phyloP scores from a whole-genome alignment of 2,113 vertebrate genomes.

The Psilopsiagon aurifrons region DNA sequence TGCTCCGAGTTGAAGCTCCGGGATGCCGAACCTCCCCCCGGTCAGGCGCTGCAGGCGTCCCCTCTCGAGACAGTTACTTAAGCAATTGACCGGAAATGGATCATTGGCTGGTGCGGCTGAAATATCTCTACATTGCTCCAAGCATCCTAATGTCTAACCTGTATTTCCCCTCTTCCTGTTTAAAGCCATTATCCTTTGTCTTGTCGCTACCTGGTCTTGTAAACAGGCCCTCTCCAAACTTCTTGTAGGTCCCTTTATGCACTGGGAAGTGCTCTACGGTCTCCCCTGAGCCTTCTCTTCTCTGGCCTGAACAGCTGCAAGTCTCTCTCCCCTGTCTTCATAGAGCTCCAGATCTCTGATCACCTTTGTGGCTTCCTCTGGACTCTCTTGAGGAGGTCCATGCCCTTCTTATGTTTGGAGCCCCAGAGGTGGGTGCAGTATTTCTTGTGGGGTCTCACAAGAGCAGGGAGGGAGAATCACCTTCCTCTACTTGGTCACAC shows the following conservation, averaged over 20 bases:
- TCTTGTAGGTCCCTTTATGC: neutral
- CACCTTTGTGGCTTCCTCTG: neutral
- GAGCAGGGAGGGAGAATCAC: too few species aligned
- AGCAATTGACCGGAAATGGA: too few species aligned
- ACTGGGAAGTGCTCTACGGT: neutral
- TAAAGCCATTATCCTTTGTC: neutral
- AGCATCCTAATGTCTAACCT: neutral
- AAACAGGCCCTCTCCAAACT: neutral
- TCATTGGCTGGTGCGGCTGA: too few species aligned
- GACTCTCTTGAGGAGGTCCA: neutral
- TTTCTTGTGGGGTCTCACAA: too few species aligned
- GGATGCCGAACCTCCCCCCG: too few species aligned
- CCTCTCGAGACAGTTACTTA: too few species aligned
- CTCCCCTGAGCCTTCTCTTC: neutral
- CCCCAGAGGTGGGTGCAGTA: neutral
- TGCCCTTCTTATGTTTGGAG: neutral
- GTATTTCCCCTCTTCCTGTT: neutral
- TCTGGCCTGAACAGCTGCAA: neutral
- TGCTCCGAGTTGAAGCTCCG: too few species aligned
- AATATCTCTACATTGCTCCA: too few species aligned
- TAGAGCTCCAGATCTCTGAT: neutral
- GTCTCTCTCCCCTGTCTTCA: neutral
- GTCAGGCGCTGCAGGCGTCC: too few species aligned
- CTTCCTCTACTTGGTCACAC: too few species aligned
- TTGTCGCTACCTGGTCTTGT: neutral